Evolutionary conservation across 1,140 invertebrate genomes (phyloP).

Genomic region (Pseudoatta argentina): DNA sequence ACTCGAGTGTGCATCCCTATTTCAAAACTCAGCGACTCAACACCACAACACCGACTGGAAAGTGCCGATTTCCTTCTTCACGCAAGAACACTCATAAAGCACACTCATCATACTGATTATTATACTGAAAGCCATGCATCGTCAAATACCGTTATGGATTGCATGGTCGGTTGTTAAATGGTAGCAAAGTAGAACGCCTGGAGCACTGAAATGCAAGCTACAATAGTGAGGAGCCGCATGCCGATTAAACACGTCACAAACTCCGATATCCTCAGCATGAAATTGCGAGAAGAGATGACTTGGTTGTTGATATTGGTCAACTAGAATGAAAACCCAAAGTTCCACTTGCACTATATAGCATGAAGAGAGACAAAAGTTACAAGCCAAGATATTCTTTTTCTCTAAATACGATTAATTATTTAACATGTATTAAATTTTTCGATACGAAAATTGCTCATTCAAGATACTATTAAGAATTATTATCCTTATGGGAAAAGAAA

Average conservation of each 20-base stretch:
- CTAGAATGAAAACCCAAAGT: constrained; percentile 4
- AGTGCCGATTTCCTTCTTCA: neutral
- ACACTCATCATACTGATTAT: constrained; percentile 38
- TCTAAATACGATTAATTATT: neutral
- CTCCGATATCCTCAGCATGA: neutral
- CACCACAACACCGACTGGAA: neutral
- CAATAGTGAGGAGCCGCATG: neutral
- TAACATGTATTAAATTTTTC: constrained; percentile 3
- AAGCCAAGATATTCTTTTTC: neutral
- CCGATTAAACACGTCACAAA: neutral
- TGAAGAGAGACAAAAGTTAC: neutral
- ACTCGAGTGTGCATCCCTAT: constrained; percentile 6
- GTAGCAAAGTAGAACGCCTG: constrained; percentile 29
- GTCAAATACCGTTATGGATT: constrained; percentile 16
- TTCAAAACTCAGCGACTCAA: neutral
- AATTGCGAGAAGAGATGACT: neutral
- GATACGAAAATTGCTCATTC: neutral
- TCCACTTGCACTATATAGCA: too few species aligned
- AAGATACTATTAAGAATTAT: neutral
- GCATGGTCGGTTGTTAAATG: constrained; percentile 27
- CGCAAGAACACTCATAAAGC: constrained; percentile 38
- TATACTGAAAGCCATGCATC: constrained; percentile 45
- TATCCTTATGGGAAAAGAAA: neutral
- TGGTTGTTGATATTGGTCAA: constrained; percentile 14
- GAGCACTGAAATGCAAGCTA: neutral